Evolutionary conservation across 2,113 vertebrate species (phyloP).

Genomic region (Calyptomena viridis): DNA sequence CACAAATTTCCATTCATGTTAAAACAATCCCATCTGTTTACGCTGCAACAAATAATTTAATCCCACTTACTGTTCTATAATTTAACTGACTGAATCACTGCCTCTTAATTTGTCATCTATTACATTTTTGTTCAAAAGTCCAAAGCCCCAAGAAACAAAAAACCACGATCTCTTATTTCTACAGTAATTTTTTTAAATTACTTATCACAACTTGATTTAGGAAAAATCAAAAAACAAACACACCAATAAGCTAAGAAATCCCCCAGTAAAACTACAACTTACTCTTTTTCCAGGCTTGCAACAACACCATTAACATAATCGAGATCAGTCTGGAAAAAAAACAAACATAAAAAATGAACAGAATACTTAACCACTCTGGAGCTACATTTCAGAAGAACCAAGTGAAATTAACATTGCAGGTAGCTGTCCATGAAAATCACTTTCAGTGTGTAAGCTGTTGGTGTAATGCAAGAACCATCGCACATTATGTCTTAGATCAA

Average conservation of each 20-base stretch:
- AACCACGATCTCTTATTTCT: not conserved
- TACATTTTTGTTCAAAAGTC: not conserved
- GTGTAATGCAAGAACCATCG: not conserved
- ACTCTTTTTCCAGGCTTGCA: slow-evolving; percentile 92
- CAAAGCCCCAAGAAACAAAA: not conserved
- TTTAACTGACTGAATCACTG: not conserved
- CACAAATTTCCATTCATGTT: not conserved
- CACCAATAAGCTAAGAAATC: not conserved
- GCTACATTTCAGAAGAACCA: not conserved
- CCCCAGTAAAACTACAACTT: slow-evolving; percentile 69
- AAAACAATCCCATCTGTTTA: slow-evolving; percentile 1
- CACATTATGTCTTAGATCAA: not conserved
- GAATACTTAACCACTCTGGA: not conserved
- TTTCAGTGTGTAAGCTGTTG: not conserved
- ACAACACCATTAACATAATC: slow-evolving; percentile 91
- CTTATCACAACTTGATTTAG: not conserved
- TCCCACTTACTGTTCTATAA: not conserved
- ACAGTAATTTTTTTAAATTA: not conserved
- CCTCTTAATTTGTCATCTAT: not conserved
- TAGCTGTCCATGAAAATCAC: not conserved
- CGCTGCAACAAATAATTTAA: not conserved
- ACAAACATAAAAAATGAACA: not conserved
- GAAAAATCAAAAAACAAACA: not conserved
- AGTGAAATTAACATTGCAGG: not conserved
- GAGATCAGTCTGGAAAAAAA: slow-evolving; percentile 84